Evolutionary conservation across 2,113 vertebrate species (phyloP), one percentile per base, ranked within the genome.

Genomic region (Boleophthalmus pectinirostris): DNA sequence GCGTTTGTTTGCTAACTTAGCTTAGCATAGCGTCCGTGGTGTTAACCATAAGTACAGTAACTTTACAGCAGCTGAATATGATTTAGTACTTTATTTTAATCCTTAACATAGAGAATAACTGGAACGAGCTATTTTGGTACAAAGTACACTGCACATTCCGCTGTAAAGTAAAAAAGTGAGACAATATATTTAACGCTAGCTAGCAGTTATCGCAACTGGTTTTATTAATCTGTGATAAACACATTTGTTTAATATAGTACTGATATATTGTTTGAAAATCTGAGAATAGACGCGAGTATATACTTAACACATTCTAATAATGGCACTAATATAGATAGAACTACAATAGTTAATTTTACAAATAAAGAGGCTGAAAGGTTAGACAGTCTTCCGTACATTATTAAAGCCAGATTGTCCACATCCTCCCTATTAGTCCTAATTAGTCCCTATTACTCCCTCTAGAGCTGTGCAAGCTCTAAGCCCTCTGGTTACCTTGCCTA

Each of bases 1-100:
- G 21, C 21, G 24, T 10, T 14, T 69, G 78, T 78, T 73, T 69
- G 72, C 68, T 77, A 79, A 73, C 11, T 66, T 61, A 75, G 54
- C 65, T 51, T 73, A 78, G 25, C 60, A 25, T 18, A 23, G 56
- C 23, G 5, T 15, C 20, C 1, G 29, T 45, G 43, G 1, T 21
- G 51, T 20, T 21, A 54, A 54, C 20, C 16, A 10, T 51, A 54
- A 21, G 20, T 21, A 54, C 51, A 11, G 20, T 54, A n/a, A 7
- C n/a, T 18, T 9, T 21, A 6, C 20, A n/a, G 51, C 8, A 11
- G 4, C 8, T n/a, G 20, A n/a, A 10, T n/a, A n/a, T 2, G 46
- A 15, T 2, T 46, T 7, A 10, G 10, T 43, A 11, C 8, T 43
- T 43, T 47, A 15, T 16, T 47, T 47, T 47, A 13, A 47, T 51